Base-by-base conservation (phyloP, 2,888 invertebrate genomes). In the Meghimatium bilineatum region DNA sequence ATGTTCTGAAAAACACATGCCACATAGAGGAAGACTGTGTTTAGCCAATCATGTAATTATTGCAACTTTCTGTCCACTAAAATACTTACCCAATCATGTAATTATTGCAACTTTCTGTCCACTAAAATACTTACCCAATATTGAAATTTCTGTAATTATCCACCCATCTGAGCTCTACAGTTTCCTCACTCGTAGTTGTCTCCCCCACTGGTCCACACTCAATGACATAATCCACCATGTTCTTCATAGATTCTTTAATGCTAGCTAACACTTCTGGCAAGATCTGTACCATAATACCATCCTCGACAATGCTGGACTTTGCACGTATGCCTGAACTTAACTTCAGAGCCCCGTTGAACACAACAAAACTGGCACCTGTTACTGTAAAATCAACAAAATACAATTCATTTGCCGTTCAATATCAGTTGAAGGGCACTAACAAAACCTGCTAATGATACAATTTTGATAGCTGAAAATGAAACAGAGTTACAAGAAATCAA, bases 291-390 rank as follows among this genome's bases (percentile, higher is more conserved):
- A 97, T 97, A 6, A 97, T 94, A 0, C 97, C 97, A 92, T 97
- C 97, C 92, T 97, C 97, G 8, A 97, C 96, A 85, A 97, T 96
- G 91, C 96, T 96, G 6, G 97, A 96, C 93, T 97, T 97, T 0
- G 96, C 97, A 8, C 96, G 96, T 34, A 97, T 94, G 3, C 96
- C 97, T 89, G 96, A 95, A 56, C 96, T 95, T 10, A 96, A 95
- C 93, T 97, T 97, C 83, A 97, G 93, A 0, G 97, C 96, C 60
- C 97, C 97, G 93, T 97, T 97, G 89, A 97, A 96, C 60, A 97
- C 96, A 86, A 97, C 96, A 94, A 97, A 97, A 93, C 97, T 97
- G 0, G 97, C 97, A 0, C 97, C 97, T 29, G 97, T 97, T 49
- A 97, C 96, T 93, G 89, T 38, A 87, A 72, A 32, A 74, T 6